Base-by-base conservation (phyloP, 2,797 vertebrate species). In the Falco biarmicus region DNA sequence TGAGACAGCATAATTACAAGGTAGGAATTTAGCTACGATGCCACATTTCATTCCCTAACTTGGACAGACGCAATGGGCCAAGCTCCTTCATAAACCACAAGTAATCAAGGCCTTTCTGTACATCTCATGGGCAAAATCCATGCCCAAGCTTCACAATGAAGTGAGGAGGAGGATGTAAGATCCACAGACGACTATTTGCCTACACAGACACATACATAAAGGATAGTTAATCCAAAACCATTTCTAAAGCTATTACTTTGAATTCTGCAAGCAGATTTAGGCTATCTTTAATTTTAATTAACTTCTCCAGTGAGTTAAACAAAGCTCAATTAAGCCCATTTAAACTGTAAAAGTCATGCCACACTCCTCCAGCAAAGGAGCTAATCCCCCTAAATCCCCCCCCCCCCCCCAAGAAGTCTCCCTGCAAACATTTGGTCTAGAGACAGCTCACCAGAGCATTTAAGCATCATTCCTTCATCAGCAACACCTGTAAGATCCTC, bases 1-100 rank as follows among this genome's bases (percentile, higher is more conserved):
- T 70, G 86, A 96, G 91, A 95, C 89, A 64, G 75, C 6, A 4
- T 95, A 96, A 97, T 95, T 95, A 96, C 81, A 89, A 96, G 90
- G 94, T 87, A 87, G 63, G 88, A 89, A 82, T 87, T 84, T 28
- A 96, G 86, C 78, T 77, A 94, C 91, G 82, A 93, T 69, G 92
- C 86, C 92, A 87, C 84, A 80, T 92, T 95, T 93, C 68, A 18
- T 78, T 88, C 74, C 86, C 54, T 43, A 57, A 75, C 86, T 95
- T 68, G 76, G 84, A 59, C 50, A 92, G 90, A 59, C 84, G 93
- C 81, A 96, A 95, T 74, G 64, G 89, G 81, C 82, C 89, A 56
- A 91, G 89, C 75, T 89, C 48, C 75, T 92, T 74, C 61, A 77
- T 29, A 77, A 92, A 73, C 59, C 56, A 93, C 53, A 93, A 90